Base-by-base conservation (phyloP, 2,797 vertebrate species). In the Liparis tanakae region DNA sequence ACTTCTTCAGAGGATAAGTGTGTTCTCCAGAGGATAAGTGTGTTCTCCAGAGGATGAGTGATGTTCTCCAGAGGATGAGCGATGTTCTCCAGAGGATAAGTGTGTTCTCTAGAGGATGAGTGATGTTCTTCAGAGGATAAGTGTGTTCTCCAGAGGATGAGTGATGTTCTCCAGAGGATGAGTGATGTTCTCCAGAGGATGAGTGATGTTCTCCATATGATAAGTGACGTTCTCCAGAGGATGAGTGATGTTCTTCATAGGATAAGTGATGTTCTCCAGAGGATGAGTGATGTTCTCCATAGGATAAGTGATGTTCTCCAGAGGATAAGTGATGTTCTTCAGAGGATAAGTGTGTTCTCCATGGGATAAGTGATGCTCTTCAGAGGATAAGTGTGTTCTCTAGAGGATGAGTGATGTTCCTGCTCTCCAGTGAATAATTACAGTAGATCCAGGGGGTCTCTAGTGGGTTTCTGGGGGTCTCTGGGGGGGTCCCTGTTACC, bases 401-500 rank as follows among this genome's bases (percentile, higher is more conserved):
- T 12, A 13, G 39, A 13, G 4, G 10, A 41, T 41, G 39, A 41
- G 3, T 13, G 39, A 13, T 3, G 39, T n/a, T 4, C 46, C 10
- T 51, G 20, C 4, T 6, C 44, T 48, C 44, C 7, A 48, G 25
- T 30, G 25, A 30, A 30, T 30, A 30, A 30, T 30, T 30, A 30
- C 25, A 2, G 25, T 30, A 30, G 25, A 30, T 30, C 25, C 25
- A 4, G 25, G 25, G 25, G 25, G 25, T 30, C 25, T 30, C 25
- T 30, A 30, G 25, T 30, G 25, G 25, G 25, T 30, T 30, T 30
- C 25, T 30, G 25, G 25, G 25, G 25, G 25, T 30, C 25, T 30
- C 25, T 30, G 25, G 54, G 62, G 76, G 46, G 72, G 48, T 55
- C 39, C 65, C 51, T 20, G 85, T 84, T 83, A 69, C 84, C 81